These are phyloP conservation scores for Dasyprocta punctata DNA, from an alignment of 2,113 vertebrate genomes.

Conservation along the genomic window DNA sequence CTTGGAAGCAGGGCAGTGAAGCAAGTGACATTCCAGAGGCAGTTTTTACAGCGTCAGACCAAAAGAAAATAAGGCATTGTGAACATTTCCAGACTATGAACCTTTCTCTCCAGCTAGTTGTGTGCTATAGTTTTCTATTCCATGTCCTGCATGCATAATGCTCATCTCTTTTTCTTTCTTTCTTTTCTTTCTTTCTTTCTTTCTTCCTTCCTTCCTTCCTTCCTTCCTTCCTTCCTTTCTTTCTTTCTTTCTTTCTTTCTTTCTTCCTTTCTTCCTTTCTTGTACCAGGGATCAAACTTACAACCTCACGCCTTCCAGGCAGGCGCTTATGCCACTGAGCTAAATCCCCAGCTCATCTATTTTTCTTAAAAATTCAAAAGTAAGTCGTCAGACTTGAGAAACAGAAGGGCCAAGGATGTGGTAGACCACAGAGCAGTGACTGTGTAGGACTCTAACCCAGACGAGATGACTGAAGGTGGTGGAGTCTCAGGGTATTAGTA, in stretches of 20 bases:
- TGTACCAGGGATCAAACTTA: too few relatives aligned
- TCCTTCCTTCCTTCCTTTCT: too few relatives aligned
- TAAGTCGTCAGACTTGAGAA: neutral
- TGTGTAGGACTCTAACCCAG: neutral
- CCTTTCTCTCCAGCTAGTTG: neutral
- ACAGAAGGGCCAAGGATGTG: neutral
- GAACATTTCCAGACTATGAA: neutral
- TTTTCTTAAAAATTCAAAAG: neutral
- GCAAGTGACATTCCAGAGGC: neutral
- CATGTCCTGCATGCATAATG: neutral
- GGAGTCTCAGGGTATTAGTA: neutral
- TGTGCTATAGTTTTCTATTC: neutral
- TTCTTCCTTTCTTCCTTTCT: too few relatives aligned
- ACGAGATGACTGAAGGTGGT: neutral
- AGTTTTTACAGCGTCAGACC: neutral
- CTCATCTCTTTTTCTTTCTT: neutral
- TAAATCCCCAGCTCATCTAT: too few relatives aligned
- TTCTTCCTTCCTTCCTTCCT: too few relatives aligned
- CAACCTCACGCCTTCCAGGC: too few relatives aligned
- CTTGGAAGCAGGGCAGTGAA: neutral
- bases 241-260: too few relatives aligned
- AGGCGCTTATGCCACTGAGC: too few relatives aligned
- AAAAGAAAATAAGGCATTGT: conserved; percentile 49
- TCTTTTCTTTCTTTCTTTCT: too few relatives aligned
- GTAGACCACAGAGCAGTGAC: neutral